Evolutionary conservation across 1,140 invertebrate genomes (phyloP), one percentile per base, ranked within the genome.

Genomic region (Leptonema lineaticorne): DNA sequence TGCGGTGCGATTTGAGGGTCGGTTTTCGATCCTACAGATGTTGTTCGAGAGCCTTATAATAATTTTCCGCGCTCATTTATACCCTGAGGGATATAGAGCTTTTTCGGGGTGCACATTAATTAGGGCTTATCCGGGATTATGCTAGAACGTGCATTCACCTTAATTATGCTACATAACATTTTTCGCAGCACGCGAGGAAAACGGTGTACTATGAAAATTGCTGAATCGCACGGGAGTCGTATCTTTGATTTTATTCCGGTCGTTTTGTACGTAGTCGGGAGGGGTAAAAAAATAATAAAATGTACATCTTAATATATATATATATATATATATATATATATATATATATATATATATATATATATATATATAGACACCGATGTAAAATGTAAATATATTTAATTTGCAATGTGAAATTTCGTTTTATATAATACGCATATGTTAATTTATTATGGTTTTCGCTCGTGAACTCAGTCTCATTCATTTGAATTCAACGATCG

Each of bases 41-140:
- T 53, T 53, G 48, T 53, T 53, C 48, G 11, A 4, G 37, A 9
- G 37, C 9, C 11, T 16, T 41, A 41, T 26, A 22, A 20, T 18
- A 20, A 53, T 53, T 53, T 53, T 18, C 20, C 48, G n/a, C 22
- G 9, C 48, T 26, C 48, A 18, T 53, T 53, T 53, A 6, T 20
- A 2, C 48, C 24, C 24, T 11, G 3, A 20, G 48, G 48, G 9
- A 26, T 22, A 20, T 26, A 53, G n/a, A 18, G 5, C 22, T 11
- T 20, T 26, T 53, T 20, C 22, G n/a, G 48, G 48, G 48, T 53
- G 48, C 48, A 53, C 48, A 53, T 53, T 53, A 53, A 53, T 53
- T 53, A 53, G 24, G 16, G 48, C 48, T 53, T 53, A 53, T 53
- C 48, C 48, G 48, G 48, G 37, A 20, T 53, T 53, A 53, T 53